phyloP scores from a whole-genome alignment of 2,888 invertebrate genomes.

The Drosophila colorata region DNA sequence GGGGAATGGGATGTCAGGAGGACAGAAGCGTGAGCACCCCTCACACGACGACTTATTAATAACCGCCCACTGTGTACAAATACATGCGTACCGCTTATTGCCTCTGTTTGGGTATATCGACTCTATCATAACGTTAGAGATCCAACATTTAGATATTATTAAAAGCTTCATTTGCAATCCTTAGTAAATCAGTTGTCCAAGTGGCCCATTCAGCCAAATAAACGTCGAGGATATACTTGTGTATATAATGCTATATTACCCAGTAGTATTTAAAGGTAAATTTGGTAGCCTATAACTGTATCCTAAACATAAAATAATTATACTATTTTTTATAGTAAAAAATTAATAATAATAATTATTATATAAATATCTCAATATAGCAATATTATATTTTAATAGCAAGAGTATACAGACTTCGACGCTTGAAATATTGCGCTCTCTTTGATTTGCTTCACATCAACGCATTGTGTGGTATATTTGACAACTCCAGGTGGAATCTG shows the following conservation, averaged over 20 bases:
- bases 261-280: too few relatives aligned
- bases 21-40: constrained; percentile 38
- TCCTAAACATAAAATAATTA: too few relatives aligned
- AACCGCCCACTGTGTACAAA: constrained; percentile 77
- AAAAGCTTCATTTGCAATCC: too few relatives aligned
- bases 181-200: too few relatives aligned
- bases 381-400: not conserved
- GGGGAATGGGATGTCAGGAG: constrained; percentile 13
- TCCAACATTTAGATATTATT: too few relatives aligned
- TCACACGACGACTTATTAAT: constrained; percentile 74
- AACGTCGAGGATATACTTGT: too few relatives aligned
- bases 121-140: not conserved
- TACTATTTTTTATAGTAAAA: too few relatives aligned
- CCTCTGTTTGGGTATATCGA: constrained; percentile 4
- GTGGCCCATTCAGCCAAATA: too few relatives aligned
- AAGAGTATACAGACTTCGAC: constrained; percentile 28
- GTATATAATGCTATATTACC: too few relatives aligned
- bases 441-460: not conserved
- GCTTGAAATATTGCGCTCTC: not conserved
- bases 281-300: too few relatives aligned
- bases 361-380: too few relatives aligned
- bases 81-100: constrained; percentile 19
- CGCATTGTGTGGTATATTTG: constrained; percentile 7
- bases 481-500: constrained; percentile 15
- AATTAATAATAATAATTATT: too few relatives aligned